Conservation (phyloP, 2,797 vertebrate species). For the Mormyrops boulengeri region DNA sequence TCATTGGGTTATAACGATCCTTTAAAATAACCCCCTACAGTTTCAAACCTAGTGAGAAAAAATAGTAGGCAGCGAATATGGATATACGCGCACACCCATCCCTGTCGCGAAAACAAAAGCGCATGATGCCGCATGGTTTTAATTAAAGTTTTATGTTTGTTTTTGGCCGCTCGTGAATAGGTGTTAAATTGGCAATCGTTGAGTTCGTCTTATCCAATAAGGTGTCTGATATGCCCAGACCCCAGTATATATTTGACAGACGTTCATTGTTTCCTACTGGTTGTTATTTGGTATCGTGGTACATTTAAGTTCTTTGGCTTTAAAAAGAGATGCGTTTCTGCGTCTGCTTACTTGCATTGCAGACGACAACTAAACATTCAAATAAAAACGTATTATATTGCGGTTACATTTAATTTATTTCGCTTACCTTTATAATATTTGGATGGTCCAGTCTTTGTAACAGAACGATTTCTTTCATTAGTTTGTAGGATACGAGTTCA, state of each 20-base stretch:
- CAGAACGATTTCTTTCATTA: conserved; percentile 77
- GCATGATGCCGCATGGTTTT: not conserved
- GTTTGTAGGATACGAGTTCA: conserved; percentile 74
- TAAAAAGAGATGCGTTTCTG: not conserved
- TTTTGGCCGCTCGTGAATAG: conserved; percentile 14
- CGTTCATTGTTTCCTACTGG: not conserved
- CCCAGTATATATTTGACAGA: conserved; percentile 5
- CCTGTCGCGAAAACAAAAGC: not conserved
- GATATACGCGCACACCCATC: not conserved
- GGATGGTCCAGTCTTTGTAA: conserved; percentile 71
- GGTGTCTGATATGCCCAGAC: not conserved
- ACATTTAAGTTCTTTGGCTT: not conserved
- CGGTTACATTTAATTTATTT: not conserved
- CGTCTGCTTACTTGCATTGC: not conserved
- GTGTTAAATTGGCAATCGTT: conserved; percentile 10
- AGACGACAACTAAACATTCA: not conserved
- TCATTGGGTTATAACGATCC: not conserved
- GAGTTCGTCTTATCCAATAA: conserved; percentile 12
- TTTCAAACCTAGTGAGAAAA: not conserved
- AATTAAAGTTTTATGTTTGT: not conserved
- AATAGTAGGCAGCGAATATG: not conserved
- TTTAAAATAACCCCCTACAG: not conserved
- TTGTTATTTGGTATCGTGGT: not conserved
- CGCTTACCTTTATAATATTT: conserved; percentile 74
- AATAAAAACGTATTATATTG: not conserved